Evolutionary conservation across 1,140 invertebrate genomes (phyloP).

Genomic region (Dendroctonus ponderosae): DNA sequence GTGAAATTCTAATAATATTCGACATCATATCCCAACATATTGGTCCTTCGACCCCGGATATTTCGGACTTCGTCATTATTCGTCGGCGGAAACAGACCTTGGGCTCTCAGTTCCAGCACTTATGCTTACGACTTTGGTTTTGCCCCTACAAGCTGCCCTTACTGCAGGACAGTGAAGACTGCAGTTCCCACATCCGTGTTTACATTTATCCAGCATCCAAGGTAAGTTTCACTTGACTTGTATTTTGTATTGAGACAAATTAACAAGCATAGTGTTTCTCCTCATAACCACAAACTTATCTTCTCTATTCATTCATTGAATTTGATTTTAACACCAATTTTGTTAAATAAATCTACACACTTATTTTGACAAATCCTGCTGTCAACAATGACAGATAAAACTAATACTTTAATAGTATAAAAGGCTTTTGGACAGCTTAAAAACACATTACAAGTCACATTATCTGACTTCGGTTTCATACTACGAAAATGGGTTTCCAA

Average conservation of each 20-base stretch:
- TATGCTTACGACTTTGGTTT: not conserved
- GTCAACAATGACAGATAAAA: conserved; percentile 5
- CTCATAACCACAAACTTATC: conserved; percentile 1
- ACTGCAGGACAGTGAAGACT: not conserved
- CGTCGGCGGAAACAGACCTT: conserved; percentile 1
- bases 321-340: no score
- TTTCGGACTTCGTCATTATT: conserved; percentile 3
- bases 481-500: conserved; percentile 15
- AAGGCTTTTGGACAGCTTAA: conserved; percentile 31
- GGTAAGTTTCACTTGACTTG: conserved; percentile 3
- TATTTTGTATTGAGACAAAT: conserved; percentile 3
- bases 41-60: no score
- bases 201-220: conserved; percentile 3
- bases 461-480: conserved; percentile 2
- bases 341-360: no score
- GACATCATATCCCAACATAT: no score
- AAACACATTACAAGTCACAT: conserved; percentile 41
- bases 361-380: no score
- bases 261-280: conserved; percentile 1
- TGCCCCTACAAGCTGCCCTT: conserved; percentile 3
- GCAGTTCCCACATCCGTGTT: not conserved
- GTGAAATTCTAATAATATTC: no score
- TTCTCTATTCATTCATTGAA: not conserved
- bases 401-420: conserved; percentile 6
- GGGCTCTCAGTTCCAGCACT: conserved; percentile 1